phyloP scores from a whole-genome alignment of 2,113 vertebrate genomes.

The Hippocampus mohnikei region DNA sequence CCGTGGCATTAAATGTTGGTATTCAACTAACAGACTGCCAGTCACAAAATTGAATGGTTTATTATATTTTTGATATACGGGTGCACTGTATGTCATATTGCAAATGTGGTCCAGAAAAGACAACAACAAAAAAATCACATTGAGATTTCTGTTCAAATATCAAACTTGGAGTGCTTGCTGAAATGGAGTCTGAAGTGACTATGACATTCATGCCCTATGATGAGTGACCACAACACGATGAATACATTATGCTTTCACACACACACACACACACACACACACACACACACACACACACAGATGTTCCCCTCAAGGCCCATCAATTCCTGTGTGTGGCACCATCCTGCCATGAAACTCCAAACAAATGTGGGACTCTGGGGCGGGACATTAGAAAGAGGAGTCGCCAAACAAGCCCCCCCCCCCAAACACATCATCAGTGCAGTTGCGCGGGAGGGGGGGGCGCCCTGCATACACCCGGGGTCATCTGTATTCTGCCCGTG shows the following conservation, averaged over 20 bases:
- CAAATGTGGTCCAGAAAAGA: no score
- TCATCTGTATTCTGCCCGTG: slow-evolving; percentile 80
- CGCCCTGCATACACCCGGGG: slow-evolving; percentile 74
- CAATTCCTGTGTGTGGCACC: slow-evolving; percentile 73
- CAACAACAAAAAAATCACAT: no score
- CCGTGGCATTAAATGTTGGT: no score
- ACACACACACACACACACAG: slow-evolving; percentile 18
- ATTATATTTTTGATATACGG: no score
- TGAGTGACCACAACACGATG: background rate
- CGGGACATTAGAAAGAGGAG: slow-evolving; percentile 77
- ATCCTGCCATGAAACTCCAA: slow-evolving; percentile 74
- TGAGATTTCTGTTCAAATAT: no score
- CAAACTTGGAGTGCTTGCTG: no score
- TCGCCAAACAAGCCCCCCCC: slow-evolving; percentile 67
- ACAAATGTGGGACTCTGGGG: slow-evolving; percentile 75
- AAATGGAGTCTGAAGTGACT: background rate
- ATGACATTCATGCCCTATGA: background rate
- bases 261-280: slow-evolving; percentile 12
- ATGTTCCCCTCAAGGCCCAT: slow-evolving; percentile 75
- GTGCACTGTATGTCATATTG: no score
- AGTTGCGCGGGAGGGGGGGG: slow-evolving; percentile 65
- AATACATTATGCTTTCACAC: background rate
- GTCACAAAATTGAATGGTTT: no score
- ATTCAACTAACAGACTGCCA: no score
- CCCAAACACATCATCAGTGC: slow-evolving; percentile 59